Base-by-base conservation (phyloP, 1,140 invertebrate genomes). In the Ceratina japonica region DNA sequence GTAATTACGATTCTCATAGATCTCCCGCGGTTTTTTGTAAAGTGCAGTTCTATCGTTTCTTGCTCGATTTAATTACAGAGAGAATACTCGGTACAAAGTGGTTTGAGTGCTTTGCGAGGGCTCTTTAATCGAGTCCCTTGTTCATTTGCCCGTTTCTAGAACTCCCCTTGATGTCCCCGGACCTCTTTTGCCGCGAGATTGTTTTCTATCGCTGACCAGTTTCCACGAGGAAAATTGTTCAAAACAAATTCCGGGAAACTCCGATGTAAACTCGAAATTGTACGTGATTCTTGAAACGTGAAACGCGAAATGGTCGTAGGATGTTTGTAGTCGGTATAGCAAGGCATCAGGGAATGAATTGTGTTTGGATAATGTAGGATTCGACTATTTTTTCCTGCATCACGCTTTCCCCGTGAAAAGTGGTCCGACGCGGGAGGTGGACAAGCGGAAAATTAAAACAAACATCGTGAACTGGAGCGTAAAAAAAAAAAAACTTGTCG, bases 61-160 rank as follows among this genome's bases (percentile, higher is more conserved):
- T 44, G 10, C 37, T 44, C 52, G 20, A 66, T 59, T 66, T 75
- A 75, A 75, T 75, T 75, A 66, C 52, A 75, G 16, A 51, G 63
- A 75, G 63, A 66, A 66, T 49, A 59, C 63, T 75, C 63, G 37
- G 12, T 18, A 24, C 31, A 12, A 44, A 59, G 52, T 58, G 73
- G 24, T 75, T 59, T 54, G 20, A 75, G 73, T 37, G 63, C 49
- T 51, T 59, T 44, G 10, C 72, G 72, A 75, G 72, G 51, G 22
- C 16, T 15, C 72, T 75, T 65, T 62, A 18, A 22, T 56, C 62
- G 51, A 37, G 72, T 44, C 62, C 31, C 10, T 51, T 22, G 37
- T n/a, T 54, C 62, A 27, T 75, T 65, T 16, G 8, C 12, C 44
- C 52, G 51, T 75, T 54, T 44, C n/a, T 22, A 12, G 20, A 44